A percentile compares a stretch with the other conserved stretches of the same genome.
Conservation (phyloP, 1,140 invertebrate genomes). For the Drosophila albomicans region DNA sequence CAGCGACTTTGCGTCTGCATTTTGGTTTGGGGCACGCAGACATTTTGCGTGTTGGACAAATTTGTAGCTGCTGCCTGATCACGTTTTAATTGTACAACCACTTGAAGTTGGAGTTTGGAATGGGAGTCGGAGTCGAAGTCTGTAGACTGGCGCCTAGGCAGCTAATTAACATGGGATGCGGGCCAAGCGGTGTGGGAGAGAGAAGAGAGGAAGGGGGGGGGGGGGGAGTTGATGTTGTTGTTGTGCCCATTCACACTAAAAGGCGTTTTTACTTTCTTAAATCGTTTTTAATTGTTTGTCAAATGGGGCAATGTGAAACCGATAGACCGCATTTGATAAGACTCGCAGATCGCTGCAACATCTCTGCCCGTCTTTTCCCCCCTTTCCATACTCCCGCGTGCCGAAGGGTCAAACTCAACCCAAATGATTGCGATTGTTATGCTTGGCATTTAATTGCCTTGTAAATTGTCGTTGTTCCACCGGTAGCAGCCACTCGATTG, state of each 20-base stretch:
- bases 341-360: slow-evolving; percentile 3
- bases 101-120: slow-evolving; percentile 35
- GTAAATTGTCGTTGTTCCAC: slow-evolving; percentile 72
- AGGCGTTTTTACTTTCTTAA: slow-evolving; percentile 79
- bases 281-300: slow-evolving; percentile 83
- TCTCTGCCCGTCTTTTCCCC: too few relatives aligned
- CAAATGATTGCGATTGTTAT: slow-evolving; percentile 73
- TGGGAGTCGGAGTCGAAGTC: slow-evolving; percentile 19
- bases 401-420: slow-evolving; percentile 60
- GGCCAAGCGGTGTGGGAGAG: slow-evolving; percentile 3
- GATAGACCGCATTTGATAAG: slow-evolving; percentile 80
- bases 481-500: slow-evolving; percentile 76
- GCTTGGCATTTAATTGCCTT: slow-evolving; percentile 83
- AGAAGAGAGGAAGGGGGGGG: neutral
- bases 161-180: slow-evolving; percentile 75
- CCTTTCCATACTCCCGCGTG: neutral
- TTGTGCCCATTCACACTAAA: slow-evolving; percentile 78
- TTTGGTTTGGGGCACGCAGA: slow-evolving; percentile 65
- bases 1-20: neutral
- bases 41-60: slow-evolving; percentile 83
- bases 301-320: slow-evolving; percentile 80
- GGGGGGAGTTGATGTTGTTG: slow-evolving; percentile 38
- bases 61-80: slow-evolving; percentile 81
- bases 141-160: slow-evolving; percentile 77
- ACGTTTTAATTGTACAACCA: slow-evolving; percentile 82